A percentile compares a stretch with the other conserved stretches of the same genome.
Evolutionary conservation across 2,888 invertebrate genomes (phyloP).

Genomic region (Campoplex nolae): DNA sequence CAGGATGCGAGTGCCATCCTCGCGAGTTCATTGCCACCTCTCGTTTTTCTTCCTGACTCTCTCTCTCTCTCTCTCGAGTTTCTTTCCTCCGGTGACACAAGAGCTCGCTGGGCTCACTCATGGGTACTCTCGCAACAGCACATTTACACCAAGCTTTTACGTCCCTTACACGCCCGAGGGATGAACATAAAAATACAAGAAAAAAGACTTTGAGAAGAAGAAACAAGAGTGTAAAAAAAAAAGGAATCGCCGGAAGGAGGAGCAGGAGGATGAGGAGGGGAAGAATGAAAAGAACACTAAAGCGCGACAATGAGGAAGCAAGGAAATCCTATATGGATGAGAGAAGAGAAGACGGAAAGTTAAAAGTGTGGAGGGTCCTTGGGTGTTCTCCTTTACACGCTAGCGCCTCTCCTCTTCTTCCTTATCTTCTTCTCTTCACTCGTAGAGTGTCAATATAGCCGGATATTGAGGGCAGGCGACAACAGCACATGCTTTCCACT

Average conservation of each 20-base stretch:
- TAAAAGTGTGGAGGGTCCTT: constrained; percentile 30
- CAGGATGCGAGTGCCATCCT: constrained; percentile 24
- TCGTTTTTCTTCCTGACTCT: constrained; percentile 22
- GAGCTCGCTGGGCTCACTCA: constrained; percentile 45
- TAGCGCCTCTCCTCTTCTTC: constrained; percentile 10
- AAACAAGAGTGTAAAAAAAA: constrained; percentile 29
- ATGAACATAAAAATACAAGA: constrained; percentile 57
- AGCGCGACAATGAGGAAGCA: constrained; percentile 24
- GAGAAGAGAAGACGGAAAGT: constrained; percentile 26
- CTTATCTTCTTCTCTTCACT: constrained; percentile 29
- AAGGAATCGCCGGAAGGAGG: not conserved
- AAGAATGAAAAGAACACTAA: not conserved
- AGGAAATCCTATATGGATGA: constrained; percentile 34
- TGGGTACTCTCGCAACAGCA: constrained; percentile 47
- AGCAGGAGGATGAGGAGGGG: not conserved
- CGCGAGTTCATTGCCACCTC: constrained; percentile 59
- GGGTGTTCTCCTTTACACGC: constrained; percentile 20
- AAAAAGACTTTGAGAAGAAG: constrained; percentile 30
- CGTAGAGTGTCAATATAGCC: constrained; percentile 48
- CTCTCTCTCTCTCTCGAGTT: constrained; percentile 22
- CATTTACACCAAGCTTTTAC: constrained; percentile 65
- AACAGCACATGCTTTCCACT: constrained; percentile 55
- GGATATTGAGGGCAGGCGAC: constrained; percentile 56
- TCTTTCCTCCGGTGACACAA: not conserved
- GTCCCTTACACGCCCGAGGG: constrained; percentile 51